Evolutionary conservation across 2,888 invertebrate genomes (phyloP).

Genomic region (Glomeris marginata): DNA sequence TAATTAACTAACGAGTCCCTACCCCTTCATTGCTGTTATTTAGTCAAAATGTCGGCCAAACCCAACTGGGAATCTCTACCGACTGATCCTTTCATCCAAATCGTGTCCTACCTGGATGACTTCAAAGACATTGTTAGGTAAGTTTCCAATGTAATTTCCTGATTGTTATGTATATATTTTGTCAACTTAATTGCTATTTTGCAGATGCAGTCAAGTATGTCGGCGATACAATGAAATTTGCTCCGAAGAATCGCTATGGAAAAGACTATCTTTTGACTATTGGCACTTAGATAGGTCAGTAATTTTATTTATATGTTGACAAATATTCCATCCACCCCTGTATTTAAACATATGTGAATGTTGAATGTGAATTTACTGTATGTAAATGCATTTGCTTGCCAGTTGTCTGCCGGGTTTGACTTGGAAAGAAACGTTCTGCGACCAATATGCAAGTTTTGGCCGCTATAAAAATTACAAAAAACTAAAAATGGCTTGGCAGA

Average conservation of each 20-base stretch:
- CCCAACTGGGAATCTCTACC: no score
- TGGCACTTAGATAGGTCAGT: conserved; percentile 17
- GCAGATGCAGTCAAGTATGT: conserved; percentile 16
- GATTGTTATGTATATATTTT: conserved; percentile 15
- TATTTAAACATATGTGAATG: background rate
- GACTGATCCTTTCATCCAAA: no score
- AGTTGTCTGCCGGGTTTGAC: conserved; percentile 16
- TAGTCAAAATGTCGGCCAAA: no score
- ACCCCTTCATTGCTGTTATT: no score
- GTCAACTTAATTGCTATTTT: conserved; percentile 9
- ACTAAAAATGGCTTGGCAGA: conserved; percentile 21
- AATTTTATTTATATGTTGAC: background rate
- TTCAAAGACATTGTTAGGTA: no score
- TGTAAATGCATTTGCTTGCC: no score
- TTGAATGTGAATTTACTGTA: no score
- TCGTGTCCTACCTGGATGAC: no score
- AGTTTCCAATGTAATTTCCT: no score
- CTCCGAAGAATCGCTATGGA: conserved; percentile 16
- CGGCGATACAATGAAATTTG: conserved; percentile 13
- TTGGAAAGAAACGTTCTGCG: conserved; percentile 21
- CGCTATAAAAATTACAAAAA: conserved; percentile 18
- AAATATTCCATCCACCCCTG: background rate
- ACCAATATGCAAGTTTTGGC: conserved; percentile 18
- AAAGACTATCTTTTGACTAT: conserved; percentile 14
- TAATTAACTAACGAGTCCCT: no score